Evolutionary conservation across 2,113 vertebrate species (phyloP).

Genomic region (Brachionichthys hirsutus): DNA sequence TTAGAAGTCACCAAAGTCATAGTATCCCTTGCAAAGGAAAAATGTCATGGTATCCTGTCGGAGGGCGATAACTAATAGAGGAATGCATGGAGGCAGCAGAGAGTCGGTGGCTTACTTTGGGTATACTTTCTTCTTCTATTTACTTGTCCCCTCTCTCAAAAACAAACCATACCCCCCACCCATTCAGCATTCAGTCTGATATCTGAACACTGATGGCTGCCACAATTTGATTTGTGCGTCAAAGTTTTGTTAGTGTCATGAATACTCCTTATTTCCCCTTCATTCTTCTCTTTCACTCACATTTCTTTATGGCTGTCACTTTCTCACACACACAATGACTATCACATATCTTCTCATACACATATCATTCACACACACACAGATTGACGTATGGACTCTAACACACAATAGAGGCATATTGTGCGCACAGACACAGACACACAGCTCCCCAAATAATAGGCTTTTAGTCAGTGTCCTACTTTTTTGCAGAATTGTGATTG

Average conservation of each 20-base stretch:
- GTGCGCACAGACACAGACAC: too few species aligned
- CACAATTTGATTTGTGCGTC: slow-evolving; percentile 10
- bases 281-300: slow-evolving; percentile 1
- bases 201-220: slow-evolving; percentile 1
- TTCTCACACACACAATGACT: slow-evolving; percentile 11
- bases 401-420: neutral
- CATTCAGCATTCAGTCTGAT: too few species aligned
- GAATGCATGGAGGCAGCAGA: neutral
- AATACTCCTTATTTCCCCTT: slow-evolving; percentile 3
- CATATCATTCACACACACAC: slow-evolving; percentile 21
- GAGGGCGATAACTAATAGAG: too few species aligned
- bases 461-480: slow-evolving; percentile 51
- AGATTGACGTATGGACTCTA: slow-evolving; percentile 10
- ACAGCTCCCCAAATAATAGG: slow-evolving; percentile 31
- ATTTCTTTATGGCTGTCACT: neutral
- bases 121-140: neutral
- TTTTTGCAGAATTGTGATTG: slow-evolving; percentile 38
- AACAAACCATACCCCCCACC: neutral
- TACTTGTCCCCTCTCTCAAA: slow-evolving; percentile 3
- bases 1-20: too few species aligned
- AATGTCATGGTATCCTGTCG: too few species aligned
- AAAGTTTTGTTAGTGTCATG: neutral
- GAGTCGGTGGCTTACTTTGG: neutral
- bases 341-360: slow-evolving; percentile 15
- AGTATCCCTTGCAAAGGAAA: too few species aligned